Evolutionary conservation across 2,113 vertebrate species (phyloP), one percentile per base, ranked within the genome.

Genomic region (Oxyura jamaicensis): DNA sequence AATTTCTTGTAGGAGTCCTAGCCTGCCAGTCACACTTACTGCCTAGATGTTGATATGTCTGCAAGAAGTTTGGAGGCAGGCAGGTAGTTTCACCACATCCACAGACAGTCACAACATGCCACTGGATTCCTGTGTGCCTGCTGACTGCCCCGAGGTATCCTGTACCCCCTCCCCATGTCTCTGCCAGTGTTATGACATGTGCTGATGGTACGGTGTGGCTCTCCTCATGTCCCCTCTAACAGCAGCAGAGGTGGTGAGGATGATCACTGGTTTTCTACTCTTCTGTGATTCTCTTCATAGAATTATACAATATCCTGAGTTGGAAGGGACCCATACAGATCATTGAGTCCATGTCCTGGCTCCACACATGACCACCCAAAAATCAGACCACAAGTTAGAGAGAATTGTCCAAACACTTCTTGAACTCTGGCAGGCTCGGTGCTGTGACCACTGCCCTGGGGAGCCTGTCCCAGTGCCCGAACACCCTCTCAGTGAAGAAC

Each of bases 91-190:
- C 66, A 46, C 36, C 78, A 48, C 21, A 59, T 22, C 52, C 0
- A 1, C 46, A 66, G 60, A 15, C 1, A 6, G 23, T 28, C 46
- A 62, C 28, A 72, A n/a, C n/a, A n/a, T 23, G 31, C 41, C 1
- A 3, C 56, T 73, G 62, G 19, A 68, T 80, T 85, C 62, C 14
- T 25, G 33, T 80, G 69, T 92, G 10, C 16, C 28, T 23, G 15
- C 44, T 42, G 1, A 2, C 33, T 1, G 0, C 18, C 22, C 5
- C 1, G 0, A 44, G 4, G 3, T 46, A 29, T 28, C n/a, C 39
- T 73, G 42, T 88, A n/a, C 20, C 12, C 10, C 8, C 39, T 88
- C 41, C 18, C 42, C 0, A 0, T 53, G 59, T n/a, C 46, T n/a
- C 7, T 56, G 41, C 23, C 1, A 1, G 0, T 50, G 60, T 46